Percentiles rank a stretch among this genome's conserved stretches.
phyloP scores from a whole-genome alignment of 2,113 vertebrate species.

The Nibea albiflora region DNA sequence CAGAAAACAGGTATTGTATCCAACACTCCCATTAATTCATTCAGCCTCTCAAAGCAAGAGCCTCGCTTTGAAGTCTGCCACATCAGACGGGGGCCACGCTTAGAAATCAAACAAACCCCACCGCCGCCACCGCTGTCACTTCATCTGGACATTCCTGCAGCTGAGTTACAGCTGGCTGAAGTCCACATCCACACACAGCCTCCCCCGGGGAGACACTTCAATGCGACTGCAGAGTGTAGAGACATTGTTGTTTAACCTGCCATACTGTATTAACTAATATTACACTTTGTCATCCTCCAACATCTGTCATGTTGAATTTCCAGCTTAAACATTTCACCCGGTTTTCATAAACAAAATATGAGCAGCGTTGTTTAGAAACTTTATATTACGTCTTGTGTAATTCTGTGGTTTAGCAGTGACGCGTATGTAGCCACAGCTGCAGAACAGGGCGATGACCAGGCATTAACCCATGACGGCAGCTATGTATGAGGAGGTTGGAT shows the following conservation, averaged over 20 bases:
- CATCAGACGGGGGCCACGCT: constrained; percentile 57
- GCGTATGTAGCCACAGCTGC: constrained; percentile 14
- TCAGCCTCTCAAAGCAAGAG: constrained; percentile 41
- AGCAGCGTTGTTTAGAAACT: background rate
- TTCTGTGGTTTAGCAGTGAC: background rate
- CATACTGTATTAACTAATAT: background rate
- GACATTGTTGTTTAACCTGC: background rate
- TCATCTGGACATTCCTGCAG: constrained; percentile 67
- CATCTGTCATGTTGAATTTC: background rate
- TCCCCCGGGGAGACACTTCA: constrained; percentile 10
- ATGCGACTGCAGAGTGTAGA: background rate
- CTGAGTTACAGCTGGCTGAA: constrained; percentile 51
- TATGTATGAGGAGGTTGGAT: background rate
- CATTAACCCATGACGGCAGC: constrained; percentile 14
- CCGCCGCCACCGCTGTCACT: constrained; percentile 44
- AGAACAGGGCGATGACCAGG: background rate
- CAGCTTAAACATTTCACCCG: background rate
- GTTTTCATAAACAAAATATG: background rate
- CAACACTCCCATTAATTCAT: constrained; percentile 19
- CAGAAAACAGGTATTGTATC: constrained; percentile 35
- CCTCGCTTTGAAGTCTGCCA: constrained; percentile 67
- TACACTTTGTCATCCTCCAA: rapidly evolving
- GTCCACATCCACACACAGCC: constrained; percentile 9
- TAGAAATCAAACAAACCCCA: constrained; percentile 55
- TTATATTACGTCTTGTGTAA: background rate